Percentiles rank a stretch among this genome's conserved stretches.
Evolutionary conservation across 53 echinoderm and acorn worm genomes (phyloP).

Genomic region (Temnopleurus reevesii): DNA sequence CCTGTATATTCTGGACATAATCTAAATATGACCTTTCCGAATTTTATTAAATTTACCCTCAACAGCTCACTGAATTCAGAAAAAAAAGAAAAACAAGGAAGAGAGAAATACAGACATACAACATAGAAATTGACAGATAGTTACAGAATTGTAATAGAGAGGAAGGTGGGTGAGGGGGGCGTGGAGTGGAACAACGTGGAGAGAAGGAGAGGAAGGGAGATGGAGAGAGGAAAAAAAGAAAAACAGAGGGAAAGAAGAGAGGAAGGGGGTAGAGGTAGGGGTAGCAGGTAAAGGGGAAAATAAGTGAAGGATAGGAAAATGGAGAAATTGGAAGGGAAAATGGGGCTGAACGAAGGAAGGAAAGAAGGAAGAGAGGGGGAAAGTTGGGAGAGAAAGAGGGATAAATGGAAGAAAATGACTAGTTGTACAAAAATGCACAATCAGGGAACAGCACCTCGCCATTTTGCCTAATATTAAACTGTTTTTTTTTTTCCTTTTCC

Average conservation of each 20-base stretch:
- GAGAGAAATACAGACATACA: not conserved
- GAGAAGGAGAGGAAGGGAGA: not conserved
- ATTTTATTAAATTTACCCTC: no score
- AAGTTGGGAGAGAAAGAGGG: not conserved
- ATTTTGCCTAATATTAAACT: no score
- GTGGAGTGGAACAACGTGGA: not conserved
- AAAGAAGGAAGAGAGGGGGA: not conserved
- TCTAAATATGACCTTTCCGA: no score
- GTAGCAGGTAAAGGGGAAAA: not conserved
- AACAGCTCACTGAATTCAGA: no score
- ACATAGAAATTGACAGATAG: not conserved
- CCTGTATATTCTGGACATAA: no score
- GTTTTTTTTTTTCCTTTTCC: not conserved
- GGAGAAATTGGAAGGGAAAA: not conserved
- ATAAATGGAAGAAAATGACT: no score
- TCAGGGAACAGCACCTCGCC: no score
- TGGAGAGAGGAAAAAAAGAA: no score
- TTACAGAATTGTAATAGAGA: not conserved
- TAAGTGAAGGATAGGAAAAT: not conserved
- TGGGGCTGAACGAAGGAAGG: not conserved
- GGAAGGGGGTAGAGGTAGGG: not conserved
- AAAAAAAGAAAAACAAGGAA: no score
- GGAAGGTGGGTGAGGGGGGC: not conserved
- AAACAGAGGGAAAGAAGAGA: no score
- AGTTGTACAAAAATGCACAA: no score